Conservation (phyloP, 2,797 vertebrate species). For the Falco naumanni region DNA sequence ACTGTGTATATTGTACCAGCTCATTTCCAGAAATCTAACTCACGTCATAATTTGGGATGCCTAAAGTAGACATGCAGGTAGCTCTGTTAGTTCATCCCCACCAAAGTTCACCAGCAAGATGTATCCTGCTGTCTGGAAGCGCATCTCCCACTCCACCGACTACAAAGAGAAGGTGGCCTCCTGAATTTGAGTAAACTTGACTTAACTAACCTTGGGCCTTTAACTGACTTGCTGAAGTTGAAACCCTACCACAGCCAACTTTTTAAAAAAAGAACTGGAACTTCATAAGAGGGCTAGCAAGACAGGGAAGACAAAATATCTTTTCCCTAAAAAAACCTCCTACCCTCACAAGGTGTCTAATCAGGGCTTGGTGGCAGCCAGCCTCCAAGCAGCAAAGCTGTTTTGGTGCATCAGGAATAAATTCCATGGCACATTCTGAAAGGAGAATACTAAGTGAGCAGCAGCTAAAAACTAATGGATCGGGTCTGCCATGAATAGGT, state of each 20-base stretch:
- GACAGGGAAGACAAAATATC: background rate
- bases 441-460: background rate
- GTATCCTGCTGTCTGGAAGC: background rate
- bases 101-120: background rate
- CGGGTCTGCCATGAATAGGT: background rate
- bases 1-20: background rate
- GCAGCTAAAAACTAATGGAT: background rate
- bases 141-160: background rate
- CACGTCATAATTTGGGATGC: background rate
- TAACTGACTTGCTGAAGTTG: background rate
- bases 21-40: background rate
- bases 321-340: background rate
- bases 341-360: no score
- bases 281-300: background rate
- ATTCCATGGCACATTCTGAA: background rate
- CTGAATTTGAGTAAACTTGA: background rate
- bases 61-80: rapidly evolving
- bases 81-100: background rate
- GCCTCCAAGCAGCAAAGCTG: rapidly evolving
- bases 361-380: background rate
- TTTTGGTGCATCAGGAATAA: background rate
- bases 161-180: background rate
- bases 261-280: background rate
- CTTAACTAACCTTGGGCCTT: background rate
- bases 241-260: background rate